phyloP scores from a whole-genome alignment of 2,113 vertebrate species.

The western clawed frog (Xenopus tropicalis) region UCB_Xtro_10.0 CM004448.2:103932001-103932500 shows the following conservation, averaged over 20 bases:
- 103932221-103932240: constrained; percentile 5
- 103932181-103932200: background rate
- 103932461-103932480: constrained; percentile 36
- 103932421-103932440: constrained; percentile 48
- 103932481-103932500: constrained; percentile 53
- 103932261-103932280: constrained; percentile 8
- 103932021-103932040: constrained; percentile 22
- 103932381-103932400: constrained; percentile 35
- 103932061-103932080: background rate
- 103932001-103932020: constrained; percentile 11
- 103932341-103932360: constrained; percentile 33
- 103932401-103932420: constrained; percentile 32
- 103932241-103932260: constrained; percentile 24
- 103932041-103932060: constrained; percentile 6
- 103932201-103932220: constrained; percentile 1
- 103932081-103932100: background rate
- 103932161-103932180: background rate
- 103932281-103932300: background rate
- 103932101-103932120: background rate
- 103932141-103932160: constrained; percentile 8
- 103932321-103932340: constrained; percentile 18
- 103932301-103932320: constrained; percentile 3
- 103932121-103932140: constrained; percentile 3
- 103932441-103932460: constrained; percentile 44
- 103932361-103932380: constrained; percentile 45